Evolutionary conservation across 2,113 vertebrate species (phyloP).

Genomic region (Psammodynastes pulverulentus): DNA sequence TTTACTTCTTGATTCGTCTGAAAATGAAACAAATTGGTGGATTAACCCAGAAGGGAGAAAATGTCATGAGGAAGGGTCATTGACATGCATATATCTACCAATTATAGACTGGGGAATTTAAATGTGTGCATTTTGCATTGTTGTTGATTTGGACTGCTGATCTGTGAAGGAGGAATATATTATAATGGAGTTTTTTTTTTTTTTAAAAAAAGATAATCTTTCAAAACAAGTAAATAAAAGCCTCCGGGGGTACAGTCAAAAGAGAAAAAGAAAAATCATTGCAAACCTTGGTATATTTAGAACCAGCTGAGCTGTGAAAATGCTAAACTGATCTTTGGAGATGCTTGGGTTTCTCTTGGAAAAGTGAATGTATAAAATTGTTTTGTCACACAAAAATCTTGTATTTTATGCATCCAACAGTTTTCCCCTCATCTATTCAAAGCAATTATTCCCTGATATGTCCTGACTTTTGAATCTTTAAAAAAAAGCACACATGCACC

Average conservation of each 20-base stretch:
- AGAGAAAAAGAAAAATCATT: not conserved
- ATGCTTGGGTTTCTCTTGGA: not conserved
- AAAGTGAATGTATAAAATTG: not conserved
- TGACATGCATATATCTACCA: constrained; percentile 24
- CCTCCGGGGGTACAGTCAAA: not conserved
- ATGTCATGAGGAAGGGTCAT: constrained; percentile 45
- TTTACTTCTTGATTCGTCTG: constrained; percentile 32
- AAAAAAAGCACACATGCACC: not conserved
- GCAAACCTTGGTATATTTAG: constrained; percentile 6
- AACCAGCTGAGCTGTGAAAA: not conserved
- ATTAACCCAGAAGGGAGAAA: constrained; percentile 35
- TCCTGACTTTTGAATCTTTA: not conserved
- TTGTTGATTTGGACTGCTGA: constrained; percentile 12
- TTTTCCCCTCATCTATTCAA: not conserved
- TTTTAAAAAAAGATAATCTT: not conserved
- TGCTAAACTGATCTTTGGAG: not conserved
- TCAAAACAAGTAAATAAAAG: not conserved
- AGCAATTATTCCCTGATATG: not conserved
- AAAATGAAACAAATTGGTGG: constrained; percentile 20
- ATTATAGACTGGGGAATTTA: not conserved
- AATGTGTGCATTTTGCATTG: constrained; percentile 23
- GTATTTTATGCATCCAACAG: not conserved
- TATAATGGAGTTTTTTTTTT: not conserved
- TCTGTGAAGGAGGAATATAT: constrained; percentile 34
- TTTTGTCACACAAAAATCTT: not conserved